Conservation (phyloP, 2,797 vertebrate species). For the Antennarius maculatus region DNA sequence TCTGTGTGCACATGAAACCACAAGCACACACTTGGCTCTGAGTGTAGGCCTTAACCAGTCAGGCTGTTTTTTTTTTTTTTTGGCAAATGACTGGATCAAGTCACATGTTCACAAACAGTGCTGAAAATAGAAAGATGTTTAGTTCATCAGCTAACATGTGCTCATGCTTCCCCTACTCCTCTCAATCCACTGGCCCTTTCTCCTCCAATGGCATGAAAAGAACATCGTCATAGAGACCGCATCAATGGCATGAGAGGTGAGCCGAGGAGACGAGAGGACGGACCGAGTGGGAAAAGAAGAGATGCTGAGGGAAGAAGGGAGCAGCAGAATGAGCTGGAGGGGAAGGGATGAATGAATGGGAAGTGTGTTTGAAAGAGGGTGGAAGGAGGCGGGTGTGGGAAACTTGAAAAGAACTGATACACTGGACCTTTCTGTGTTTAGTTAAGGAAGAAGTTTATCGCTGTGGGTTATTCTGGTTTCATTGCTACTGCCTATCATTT, state of each 20-base stretch:
- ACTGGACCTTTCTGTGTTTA: constrained; percentile 40
- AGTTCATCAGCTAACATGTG: constrained; percentile 1
- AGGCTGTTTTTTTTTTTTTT: background rate
- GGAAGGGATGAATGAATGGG: constrained; percentile 43
- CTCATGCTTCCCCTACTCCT: constrained; percentile 41
- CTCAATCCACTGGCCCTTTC: constrained; percentile 44
- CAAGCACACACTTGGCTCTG: background rate
- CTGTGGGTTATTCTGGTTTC: constrained; percentile 28
- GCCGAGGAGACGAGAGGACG: constrained; percentile 39
- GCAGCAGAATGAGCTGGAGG: constrained; percentile 25
- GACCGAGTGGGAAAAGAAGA: constrained; percentile 21
- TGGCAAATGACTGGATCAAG: background rate
- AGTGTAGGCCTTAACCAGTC: background rate
- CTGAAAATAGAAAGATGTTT: background rate
- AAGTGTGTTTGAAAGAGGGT: constrained; percentile 41
- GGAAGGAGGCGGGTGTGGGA: constrained; percentile 14
- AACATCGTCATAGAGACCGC: constrained; percentile 69
- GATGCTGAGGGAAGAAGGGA: constrained; percentile 24
- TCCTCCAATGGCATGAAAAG: constrained; percentile 48
- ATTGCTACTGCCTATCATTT: background rate
- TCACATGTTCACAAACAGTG: constrained; percentile 1
- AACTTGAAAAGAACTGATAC: constrained; percentile 45
- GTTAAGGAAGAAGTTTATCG: constrained; percentile 32
- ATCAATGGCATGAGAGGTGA: constrained; percentile 71
- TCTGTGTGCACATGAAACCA: constrained; percentile 8